A percentile compares a stretch with the other conserved stretches of the same genome.
These are phyloP conservation scores for Ctenosaura bakeri DNA, from an alignment of 2,797 vertebrate species.

Conservation along the genomic window DNA sequence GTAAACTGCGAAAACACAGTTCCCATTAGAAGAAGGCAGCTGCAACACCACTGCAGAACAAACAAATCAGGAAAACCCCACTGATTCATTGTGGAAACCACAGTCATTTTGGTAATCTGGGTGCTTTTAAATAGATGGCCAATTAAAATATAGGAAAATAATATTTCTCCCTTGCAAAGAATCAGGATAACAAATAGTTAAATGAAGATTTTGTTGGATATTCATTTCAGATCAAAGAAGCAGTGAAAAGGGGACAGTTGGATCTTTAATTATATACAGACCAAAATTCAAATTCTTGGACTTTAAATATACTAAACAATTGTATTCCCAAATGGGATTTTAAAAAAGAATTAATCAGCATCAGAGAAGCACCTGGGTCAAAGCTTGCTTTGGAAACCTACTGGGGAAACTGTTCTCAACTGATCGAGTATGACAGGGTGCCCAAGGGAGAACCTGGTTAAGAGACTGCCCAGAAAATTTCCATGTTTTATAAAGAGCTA, in stretches of 20 bases:
- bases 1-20: slow-evolving; percentile 49
- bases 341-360: background rate
- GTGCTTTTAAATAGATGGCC: slow-evolving; percentile 64
- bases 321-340: background rate
- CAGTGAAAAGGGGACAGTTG: background rate
- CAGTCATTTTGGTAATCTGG: slow-evolving; percentile 71
- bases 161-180: slow-evolving; percentile 17
- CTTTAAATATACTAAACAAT: background rate
- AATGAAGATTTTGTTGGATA: background rate
- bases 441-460: slow-evolving; percentile 17
- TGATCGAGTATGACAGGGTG: background rate
- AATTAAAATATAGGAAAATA: slow-evolving; percentile 62
- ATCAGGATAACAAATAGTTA: slow-evolving; percentile 34
- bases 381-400: slow-evolving; percentile 31
- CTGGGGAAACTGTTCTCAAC: background rate
- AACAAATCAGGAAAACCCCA: slow-evolving; percentile 79
- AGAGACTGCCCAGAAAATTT: background rate
- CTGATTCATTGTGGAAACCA: slow-evolving; percentile 62
- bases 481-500: slow-evolving; percentile 14
- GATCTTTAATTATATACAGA: background rate
- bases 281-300: background rate
- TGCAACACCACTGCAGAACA: slow-evolving; percentile 34
- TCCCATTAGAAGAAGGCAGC: slow-evolving; percentile 59
- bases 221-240: background rate
- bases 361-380: slow-evolving; percentile 2